Percentiles rank a stretch among this genome's conserved stretches.
These are phyloP conservation scores for Drosophila eohydei DNA, from an alignment of 2,888 invertebrate species.

Conservation along the genomic window DNA sequence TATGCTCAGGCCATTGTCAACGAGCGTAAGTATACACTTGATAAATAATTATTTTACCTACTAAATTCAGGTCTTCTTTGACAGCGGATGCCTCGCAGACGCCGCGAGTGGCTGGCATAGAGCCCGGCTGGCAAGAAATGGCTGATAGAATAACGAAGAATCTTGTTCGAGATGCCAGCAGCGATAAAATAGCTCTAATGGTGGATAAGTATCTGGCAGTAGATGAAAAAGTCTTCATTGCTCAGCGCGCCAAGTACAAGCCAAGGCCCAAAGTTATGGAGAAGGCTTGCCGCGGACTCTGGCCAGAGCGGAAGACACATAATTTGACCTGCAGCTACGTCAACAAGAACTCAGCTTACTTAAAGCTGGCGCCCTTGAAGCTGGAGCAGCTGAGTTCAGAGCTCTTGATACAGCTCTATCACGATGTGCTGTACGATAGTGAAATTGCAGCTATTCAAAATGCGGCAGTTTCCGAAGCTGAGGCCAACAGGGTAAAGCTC, in stretches of 20 bases:
- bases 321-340: slow-evolving; percentile 36
- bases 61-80: neutral
- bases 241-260: slow-evolving; percentile 18
- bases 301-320: slow-evolving; percentile 18
- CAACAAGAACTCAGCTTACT: slow-evolving; percentile 10
- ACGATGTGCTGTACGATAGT: slow-evolving; percentile 40
- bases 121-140: slow-evolving; percentile 18
- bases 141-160: slow-evolving; percentile 26
- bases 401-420: slow-evolving; percentile 44
- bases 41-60: neutral
- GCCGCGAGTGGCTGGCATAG: neutral
- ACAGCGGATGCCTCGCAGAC: slow-evolving; percentile 23
- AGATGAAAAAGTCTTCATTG: slow-evolving; percentile 38
- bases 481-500: neutral
- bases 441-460: slow-evolving; percentile 33
- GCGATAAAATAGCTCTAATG: slow-evolving; percentile 19
- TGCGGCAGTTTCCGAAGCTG: neutral
- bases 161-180: slow-evolving; percentile 26
- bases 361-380: slow-evolving; percentile 50
- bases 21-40: slow-evolving; percentile 37
- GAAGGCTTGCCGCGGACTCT: slow-evolving; percentile 47
- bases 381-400: slow-evolving; percentile 34
- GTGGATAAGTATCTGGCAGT: slow-evolving; percentile 43
- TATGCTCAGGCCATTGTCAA: slow-evolving; percentile 46
- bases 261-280: slow-evolving; percentile 25